Percentiles rank a stretch among this genome's conserved stretches.
phyloP scores from a whole-genome alignment of 2,888 invertebrate genomes.

The Cerastis rubricosa region DNA sequence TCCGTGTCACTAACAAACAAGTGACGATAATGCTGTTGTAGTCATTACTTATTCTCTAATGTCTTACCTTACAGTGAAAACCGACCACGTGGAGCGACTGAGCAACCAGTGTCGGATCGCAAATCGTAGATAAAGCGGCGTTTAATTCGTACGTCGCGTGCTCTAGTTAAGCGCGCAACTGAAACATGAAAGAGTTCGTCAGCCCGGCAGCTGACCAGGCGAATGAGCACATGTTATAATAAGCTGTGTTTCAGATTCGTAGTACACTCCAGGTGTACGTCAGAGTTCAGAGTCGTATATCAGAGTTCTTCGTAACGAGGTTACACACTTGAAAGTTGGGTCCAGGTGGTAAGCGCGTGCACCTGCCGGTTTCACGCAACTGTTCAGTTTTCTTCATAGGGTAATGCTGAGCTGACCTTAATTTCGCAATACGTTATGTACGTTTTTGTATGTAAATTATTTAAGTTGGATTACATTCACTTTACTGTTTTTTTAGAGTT shows the following conservation, averaged over 20 bases:
- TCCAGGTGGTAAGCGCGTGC: conserved; percentile 65
- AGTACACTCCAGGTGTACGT: no score
- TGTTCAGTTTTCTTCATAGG: conserved; percentile 52
- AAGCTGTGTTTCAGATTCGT: conserved; percentile 47
- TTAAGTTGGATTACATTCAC: neutral
- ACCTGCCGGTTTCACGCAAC: conserved; percentile 62
- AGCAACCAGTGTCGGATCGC: conserved; percentile 1
- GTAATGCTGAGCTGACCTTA: conserved; percentile 42
- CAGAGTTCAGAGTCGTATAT: no score
- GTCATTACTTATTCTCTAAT: conserved; percentile 30
- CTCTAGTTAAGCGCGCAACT: conserved; percentile 30
- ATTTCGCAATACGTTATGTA: conserved; percentile 15
- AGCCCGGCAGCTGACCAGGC: conserved; percentile 30
- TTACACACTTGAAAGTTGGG: conserved; percentile 58
- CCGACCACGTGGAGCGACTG: neutral
- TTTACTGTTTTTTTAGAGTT: neutral
- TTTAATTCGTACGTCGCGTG: conserved; percentile 31
- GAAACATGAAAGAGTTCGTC: conserved; percentile 49
- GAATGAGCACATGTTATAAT: conserved; percentile 38
- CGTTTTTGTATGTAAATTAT: neutral
- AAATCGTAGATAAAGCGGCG: conserved; percentile 20
- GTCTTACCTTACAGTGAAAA: conserved; percentile 18
- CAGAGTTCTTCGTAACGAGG: conserved; percentile 56
- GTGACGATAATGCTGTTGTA: conserved; percentile 7
- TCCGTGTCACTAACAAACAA: conserved; percentile 2